Conservation (phyloP, 2,888 invertebrate genomes). For the Dolomedes plantarius region DNA sequence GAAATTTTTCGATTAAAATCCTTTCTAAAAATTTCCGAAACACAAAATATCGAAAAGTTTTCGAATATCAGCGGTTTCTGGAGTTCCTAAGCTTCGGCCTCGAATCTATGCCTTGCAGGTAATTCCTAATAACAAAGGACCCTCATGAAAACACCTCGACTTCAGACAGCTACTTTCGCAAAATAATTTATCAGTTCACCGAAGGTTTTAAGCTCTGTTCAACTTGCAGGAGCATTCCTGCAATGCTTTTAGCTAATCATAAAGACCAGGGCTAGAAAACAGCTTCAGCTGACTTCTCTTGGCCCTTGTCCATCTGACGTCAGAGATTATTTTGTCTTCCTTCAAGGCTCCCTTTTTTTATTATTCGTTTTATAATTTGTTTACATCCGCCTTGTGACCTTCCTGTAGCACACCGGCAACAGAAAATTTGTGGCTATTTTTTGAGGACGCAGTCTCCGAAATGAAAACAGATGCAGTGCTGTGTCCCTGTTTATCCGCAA, state of each 20-base stretch:
- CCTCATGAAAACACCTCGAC: too few species aligned
- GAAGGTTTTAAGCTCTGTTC: too few species aligned
- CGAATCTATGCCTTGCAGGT: too few species aligned
- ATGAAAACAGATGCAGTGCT: background rate
- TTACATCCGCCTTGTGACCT: constrained; percentile 25
- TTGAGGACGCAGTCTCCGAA: background rate
- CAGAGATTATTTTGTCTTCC: constrained; percentile 25
- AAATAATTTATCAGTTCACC: too few species aligned
- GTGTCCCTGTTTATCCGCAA: background rate
- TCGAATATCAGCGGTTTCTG: too few species aligned
- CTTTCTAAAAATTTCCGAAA: too few species aligned
- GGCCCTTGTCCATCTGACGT: constrained; percentile 47
- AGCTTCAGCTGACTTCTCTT: constrained; percentile 7
- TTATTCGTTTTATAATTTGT: constrained; percentile 31
- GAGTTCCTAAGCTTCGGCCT: too few species aligned
- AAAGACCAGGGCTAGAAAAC: background rate
- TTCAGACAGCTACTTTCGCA: too few species aligned
- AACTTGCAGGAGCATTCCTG: too few species aligned
- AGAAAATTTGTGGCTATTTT: background rate
- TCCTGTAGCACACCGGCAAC: background rate
- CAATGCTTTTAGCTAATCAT: background rate
- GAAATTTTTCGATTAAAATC: too few species aligned
- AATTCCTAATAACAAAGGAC: too few species aligned
- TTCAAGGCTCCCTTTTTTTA: constrained; percentile 14
- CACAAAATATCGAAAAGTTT: too few species aligned